Conservation (phyloP, 2,888 invertebrate species). For the Trichacis sp. region DNA sequence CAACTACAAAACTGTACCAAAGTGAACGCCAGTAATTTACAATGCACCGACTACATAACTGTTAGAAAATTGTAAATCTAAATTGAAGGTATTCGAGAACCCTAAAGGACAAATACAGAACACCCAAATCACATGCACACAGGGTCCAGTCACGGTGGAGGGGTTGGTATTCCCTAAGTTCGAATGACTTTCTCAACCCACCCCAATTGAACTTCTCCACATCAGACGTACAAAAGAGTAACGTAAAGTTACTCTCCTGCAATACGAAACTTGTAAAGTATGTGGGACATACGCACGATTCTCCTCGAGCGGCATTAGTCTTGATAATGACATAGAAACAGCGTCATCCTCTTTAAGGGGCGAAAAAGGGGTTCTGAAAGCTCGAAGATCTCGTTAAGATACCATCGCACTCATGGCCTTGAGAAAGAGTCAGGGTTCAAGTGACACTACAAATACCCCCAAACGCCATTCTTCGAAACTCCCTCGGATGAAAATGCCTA, state of each 20-base stretch:
- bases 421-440: constrained; percentile 21
- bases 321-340: constrained; percentile 16
- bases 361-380: constrained; percentile 49
- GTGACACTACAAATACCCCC: constrained; percentile 12
- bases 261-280: constrained; percentile 12
- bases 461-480: background rate
- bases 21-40: no score
- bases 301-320: constrained; percentile 11
- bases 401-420: constrained; percentile 48
- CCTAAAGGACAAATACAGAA: no score
- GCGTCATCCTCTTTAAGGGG: constrained; percentile 47
- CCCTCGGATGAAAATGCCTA: constrained; percentile 25
- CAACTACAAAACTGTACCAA: no score
- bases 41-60: no score
- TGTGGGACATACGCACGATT: constrained; percentile 1
- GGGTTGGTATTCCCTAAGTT: no score
- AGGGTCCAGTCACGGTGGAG: no score
- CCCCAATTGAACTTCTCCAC: background rate
- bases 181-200: no score
- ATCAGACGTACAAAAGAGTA: background rate
- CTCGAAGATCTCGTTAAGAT: constrained; percentile 56
- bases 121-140: no score
- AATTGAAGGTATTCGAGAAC: no score
- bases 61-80: no score
- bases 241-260: background rate